Base-by-base conservation (phyloP, 2,888 invertebrate species). In the Hedychridium roseum region DNA sequence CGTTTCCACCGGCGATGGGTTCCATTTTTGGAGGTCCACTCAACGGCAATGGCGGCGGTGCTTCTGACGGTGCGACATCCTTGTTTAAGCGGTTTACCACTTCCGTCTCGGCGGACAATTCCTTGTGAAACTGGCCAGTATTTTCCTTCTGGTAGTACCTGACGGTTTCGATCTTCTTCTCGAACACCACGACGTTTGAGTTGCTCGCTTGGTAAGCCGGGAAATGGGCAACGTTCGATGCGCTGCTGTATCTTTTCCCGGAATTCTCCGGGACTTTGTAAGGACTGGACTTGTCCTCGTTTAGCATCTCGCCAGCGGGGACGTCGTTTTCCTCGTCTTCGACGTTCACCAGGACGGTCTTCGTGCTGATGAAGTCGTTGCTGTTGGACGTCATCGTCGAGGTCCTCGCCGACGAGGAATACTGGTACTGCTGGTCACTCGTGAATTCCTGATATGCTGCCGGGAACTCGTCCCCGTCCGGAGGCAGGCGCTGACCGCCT, bases 391-490 rank as follows among this genome's bases (percentile, higher is more conserved):
- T 40, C 50, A 51, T 54, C 43, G 56, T 49, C 43, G 59, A 46
- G 37, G 57, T 51, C 32, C 50, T 65, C 30, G 50, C 46, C 47
- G 54, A 30, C 43, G 53, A 30, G 32, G 18, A 27, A 31, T 28
- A 37, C 34, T 45, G 34, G 20, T 40, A 45, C 27, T 41, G 36
- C 28, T 20, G 36, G 52, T 54, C 56, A 48, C 39, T 53, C 49
- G 49, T 55, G 54, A 74, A 78, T 73, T 89, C 89, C 65, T 86
- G 82, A 64, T 84, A 86, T 65, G 87, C 87, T 35, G 83, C 82
- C 43, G 91, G 90, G 76, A 90, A 90, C 78, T 91, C 91, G 78
- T 90, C 89, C 66, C 91, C 91, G 79, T 91, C 91, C 31, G 91
- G 91, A 59, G 91, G 91, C 75, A 89, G 87, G 66, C 91, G 84